Percentiles rank a stretch among this genome's conserved stretches.
These are phyloP conservation scores for Hypomecis punctinalis DNA, from an alignment of 2,888 invertebrate species.

Conservation along the genomic window DNA sequence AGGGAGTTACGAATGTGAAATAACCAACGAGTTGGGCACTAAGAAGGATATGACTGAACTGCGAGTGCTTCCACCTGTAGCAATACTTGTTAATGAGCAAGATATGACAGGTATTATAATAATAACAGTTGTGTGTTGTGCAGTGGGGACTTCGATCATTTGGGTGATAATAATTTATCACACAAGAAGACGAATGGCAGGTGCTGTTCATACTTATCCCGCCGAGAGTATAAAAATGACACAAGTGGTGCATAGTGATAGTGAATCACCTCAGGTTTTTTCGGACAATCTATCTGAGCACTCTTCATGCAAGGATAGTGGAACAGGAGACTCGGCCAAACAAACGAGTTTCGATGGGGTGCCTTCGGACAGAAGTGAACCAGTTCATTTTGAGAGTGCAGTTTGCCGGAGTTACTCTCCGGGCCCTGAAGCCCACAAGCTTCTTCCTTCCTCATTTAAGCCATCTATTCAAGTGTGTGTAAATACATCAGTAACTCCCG, in stretches of 20 bases:
- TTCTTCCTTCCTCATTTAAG: constrained; percentile 81
- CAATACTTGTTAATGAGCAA: constrained; percentile 87
- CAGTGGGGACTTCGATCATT: constrained; percentile 95
- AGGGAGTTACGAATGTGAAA: constrained; percentile 95
- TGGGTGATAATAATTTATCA: constrained; percentile 97
- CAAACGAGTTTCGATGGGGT: constrained; percentile 88
- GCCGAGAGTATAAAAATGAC: constrained; percentile 80
- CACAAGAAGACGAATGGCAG: constrained; percentile 88
- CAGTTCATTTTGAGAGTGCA: constrained; percentile 77
- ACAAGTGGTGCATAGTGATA: constrained; percentile 81
- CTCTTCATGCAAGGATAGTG: constrained; percentile 92
- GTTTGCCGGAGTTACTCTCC: constrained; percentile 78
- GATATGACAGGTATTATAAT: constrained; percentile 95
- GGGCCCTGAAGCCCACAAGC: constrained; percentile 80
- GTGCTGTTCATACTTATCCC: constrained; percentile 77
- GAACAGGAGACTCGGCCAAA: constrained; percentile 92
- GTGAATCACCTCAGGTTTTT: constrained; percentile 80
- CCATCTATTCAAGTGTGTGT: constrained; percentile 83
- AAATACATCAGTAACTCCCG: constrained; percentile 81
- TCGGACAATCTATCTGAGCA: constrained; percentile 90
- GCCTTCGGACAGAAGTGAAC: constrained; percentile 76
- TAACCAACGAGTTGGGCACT: constrained; percentile 93
- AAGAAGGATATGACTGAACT: constrained; percentile 90
- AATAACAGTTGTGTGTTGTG: constrained; percentile 95
- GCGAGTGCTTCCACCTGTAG: constrained; percentile 87